Percentiles rank a stretch among this genome's conserved stretches.
phyloP scores from a whole-genome alignment of 2,797 vertebrate genomes.

The Enoplosus armatus region DNA sequence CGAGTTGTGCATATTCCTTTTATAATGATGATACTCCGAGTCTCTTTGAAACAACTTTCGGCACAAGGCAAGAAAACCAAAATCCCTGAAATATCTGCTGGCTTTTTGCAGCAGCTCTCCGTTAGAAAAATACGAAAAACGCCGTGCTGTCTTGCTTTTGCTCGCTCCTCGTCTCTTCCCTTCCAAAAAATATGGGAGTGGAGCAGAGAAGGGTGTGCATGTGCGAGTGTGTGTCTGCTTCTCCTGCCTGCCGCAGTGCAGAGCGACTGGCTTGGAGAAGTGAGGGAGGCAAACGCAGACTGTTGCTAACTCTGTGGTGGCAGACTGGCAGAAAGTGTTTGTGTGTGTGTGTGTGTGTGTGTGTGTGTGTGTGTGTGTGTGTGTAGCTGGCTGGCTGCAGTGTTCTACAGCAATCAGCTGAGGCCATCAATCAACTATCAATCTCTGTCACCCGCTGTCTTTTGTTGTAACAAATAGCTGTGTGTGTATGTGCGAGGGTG shows the following conservation, averaged over 20 bases:
- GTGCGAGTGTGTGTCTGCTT: conserved; percentile 75
- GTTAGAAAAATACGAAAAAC: conserved; percentile 53
- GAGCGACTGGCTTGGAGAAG: conserved; percentile 84
- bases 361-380: conserved; percentile 55
- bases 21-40: conserved; percentile 60
- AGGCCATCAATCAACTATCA: conserved; percentile 85
- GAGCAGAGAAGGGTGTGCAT: conserved; percentile 71
- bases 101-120: conserved; percentile 47
- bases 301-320: conserved; percentile 85
- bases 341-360: conserved; percentile 29
- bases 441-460: conserved; percentile 86
- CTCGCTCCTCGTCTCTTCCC: conserved; percentile 79
- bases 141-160: conserved; percentile 65
- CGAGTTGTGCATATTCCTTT: conserved; percentile 68
- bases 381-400: conserved; percentile 84
- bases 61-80: conserved; percentile 48
- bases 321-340: conserved; percentile 83
- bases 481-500: conserved; percentile 44
- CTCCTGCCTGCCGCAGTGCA: conserved; percentile 84
- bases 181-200: conserved; percentile 79
- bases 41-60: conserved; percentile 70
- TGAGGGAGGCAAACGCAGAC: conserved; percentile 81
- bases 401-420: conserved; percentile 89
- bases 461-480: conserved; percentile 50
- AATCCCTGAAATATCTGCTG: conserved; percentile 51